These are phyloP conservation scores for Myzus persicae DNA, from an alignment of 1,140 invertebrate species.

Conservation along the genomic window DNA sequence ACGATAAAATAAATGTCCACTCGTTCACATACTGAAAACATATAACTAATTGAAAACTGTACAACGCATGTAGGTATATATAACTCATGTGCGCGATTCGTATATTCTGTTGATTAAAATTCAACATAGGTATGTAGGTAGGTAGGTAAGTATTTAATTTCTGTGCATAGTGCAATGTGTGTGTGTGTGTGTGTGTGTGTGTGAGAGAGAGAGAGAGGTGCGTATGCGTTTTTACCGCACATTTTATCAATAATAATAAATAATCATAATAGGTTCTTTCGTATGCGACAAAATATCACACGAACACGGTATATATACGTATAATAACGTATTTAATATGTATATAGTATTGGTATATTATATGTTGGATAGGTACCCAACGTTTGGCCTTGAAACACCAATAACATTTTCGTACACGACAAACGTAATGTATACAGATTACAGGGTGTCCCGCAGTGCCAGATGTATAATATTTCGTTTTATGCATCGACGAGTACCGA, in stretches of 20 bases:
- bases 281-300: neutral
- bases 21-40: neutral
- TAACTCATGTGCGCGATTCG: no score
- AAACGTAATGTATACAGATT: conserved; percentile 20
- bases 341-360: neutral
- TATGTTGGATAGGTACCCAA: neutral
- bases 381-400: neutral
- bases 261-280: neutral
- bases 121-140: no score
- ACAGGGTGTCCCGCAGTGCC: neutral
- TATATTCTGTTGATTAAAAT: no score
- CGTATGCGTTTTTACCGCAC: neutral
- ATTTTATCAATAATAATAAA: neutral
- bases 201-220: no score
- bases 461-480: neutral
- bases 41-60: neutral
- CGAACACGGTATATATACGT: neutral
- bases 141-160: no score
- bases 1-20: neutral
- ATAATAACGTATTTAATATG: neutral
- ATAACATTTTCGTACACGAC: conserved; percentile 18
- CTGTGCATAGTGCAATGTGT: no score
- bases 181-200: no score
- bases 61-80: no score
- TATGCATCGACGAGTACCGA: neutral